phyloP scores from a whole-genome alignment of 2,113 vertebrate species.

The Bothrops jararaca region DNA sequence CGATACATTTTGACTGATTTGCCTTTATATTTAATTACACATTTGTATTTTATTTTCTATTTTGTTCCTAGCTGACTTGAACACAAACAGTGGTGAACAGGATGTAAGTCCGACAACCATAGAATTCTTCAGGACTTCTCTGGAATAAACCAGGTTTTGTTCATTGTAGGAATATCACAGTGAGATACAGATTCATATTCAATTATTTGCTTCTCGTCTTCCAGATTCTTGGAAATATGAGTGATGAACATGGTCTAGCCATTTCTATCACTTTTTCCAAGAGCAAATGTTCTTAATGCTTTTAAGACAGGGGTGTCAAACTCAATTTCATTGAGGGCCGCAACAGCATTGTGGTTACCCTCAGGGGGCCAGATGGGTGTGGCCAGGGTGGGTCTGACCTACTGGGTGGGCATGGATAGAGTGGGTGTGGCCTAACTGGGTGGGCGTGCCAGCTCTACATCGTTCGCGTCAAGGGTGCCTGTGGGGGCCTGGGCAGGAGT shows the following conservation, averaged over 20 bases:
- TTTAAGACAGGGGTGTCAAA: no score
- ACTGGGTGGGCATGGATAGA: no score
- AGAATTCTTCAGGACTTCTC: background rate
- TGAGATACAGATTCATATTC: background rate
- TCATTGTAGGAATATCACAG: background rate
- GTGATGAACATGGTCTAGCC: background rate
- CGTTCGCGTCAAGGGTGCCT: no score
- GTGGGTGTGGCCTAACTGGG: no score
- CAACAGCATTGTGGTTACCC: no score
- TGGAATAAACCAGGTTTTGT: background rate
- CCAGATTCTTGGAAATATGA: background rate
- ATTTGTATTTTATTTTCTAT: background rate
- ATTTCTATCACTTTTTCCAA: background rate
- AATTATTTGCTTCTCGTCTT: background rate
- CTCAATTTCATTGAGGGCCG: no score
- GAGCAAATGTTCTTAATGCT: background rate
- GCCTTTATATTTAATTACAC: background rate
- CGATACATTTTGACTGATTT: background rate
- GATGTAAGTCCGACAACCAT: background rate
- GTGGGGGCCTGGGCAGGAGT: no score
- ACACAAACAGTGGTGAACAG: background rate
- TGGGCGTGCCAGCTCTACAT: no score
- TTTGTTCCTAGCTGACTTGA: background rate
- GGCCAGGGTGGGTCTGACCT: no score
- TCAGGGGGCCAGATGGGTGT: no score